Conservation (phyloP, 1,140 invertebrate genomes). For the roundworm (Caenorhabditis elegans) region DNA sequence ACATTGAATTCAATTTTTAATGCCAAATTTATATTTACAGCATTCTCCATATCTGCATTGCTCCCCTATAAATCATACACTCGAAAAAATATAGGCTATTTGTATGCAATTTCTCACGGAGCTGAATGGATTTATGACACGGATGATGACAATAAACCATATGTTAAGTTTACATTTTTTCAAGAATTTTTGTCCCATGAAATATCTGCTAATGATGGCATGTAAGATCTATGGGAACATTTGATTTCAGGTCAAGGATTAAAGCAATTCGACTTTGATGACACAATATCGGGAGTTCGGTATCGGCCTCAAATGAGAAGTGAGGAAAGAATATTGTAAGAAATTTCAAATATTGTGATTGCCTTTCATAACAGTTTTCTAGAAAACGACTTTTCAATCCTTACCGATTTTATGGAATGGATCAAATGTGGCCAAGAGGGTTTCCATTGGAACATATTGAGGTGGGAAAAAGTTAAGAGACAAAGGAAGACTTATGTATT, state of each 20-base stretch:
- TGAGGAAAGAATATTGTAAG: neutral
- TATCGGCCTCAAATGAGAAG: slow-evolving; percentile 54
- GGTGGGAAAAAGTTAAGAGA: neutral
- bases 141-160: slow-evolving; percentile 65
- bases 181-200: neutral
- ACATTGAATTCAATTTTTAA: neutral
- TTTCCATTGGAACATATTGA: slow-evolving; percentile 61
- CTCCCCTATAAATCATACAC: slow-evolving; percentile 55
- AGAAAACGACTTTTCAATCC: slow-evolving; percentile 60
- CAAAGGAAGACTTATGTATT: too few relatives aligned
- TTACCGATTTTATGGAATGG: slow-evolving; percentile 64
- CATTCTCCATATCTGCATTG: neutral
- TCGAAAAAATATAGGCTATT: slow-evolving; percentile 56
- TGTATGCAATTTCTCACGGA: slow-evolving; percentile 58
- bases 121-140: slow-evolving; percentile 66
- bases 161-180: slow-evolving; percentile 36
- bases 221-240: neutral
- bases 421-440: slow-evolving; percentile 59
- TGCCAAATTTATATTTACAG: neutral
- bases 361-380: neutral
- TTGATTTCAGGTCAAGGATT: slow-evolving; percentile 24
- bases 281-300: neutral
- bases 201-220: too few relatives aligned
- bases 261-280: slow-evolving; percentile 31
- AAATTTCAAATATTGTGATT: neutral